phyloP scores from a whole-genome alignment of 2,797 vertebrate genomes.

The Neoniphon sammara region DNA sequence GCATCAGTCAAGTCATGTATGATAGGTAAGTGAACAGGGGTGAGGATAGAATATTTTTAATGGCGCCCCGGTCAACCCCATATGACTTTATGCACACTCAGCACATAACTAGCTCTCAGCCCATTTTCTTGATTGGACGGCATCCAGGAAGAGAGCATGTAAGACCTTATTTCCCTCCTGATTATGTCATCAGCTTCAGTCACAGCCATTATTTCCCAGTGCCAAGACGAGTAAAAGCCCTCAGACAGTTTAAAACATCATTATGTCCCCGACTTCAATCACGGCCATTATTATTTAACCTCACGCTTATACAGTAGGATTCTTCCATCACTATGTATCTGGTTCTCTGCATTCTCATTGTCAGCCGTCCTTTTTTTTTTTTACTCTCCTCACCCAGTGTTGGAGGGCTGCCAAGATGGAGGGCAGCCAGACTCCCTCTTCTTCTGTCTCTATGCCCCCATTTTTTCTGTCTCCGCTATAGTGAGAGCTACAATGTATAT shows the following conservation, averaged over 20 bases:
- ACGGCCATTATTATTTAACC: background rate
- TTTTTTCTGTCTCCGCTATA: too few relatives aligned
- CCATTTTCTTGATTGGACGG: too few relatives aligned
- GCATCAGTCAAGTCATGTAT: background rate
- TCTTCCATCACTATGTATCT: background rate
- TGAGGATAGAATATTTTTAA: background rate
- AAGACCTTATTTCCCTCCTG: background rate
- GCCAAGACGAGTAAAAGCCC: background rate
- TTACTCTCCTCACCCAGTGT: too few relatives aligned
- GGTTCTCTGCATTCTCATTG: background rate
- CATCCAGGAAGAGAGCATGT: background rate
- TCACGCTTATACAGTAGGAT: too few relatives aligned
- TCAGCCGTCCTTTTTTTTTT: too few relatives aligned
- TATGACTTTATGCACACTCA: too few relatives aligned
- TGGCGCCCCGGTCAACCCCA: too few relatives aligned
- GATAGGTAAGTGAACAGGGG: background rate
- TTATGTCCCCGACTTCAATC: background rate
- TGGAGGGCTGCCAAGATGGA: too few relatives aligned
- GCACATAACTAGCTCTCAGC: too few relatives aligned
- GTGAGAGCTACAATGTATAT: background rate
- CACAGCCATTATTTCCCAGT: background rate
- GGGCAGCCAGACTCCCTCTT: too few relatives aligned
- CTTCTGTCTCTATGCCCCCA: too few relatives aligned
- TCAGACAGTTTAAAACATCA: slow-evolving; percentile 3
- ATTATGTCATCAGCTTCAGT: background rate